These are phyloP conservation scores for Callosobruchus maculatus DNA, from an alignment of 2,888 invertebrate species.

Conservation along the genomic window DNA sequence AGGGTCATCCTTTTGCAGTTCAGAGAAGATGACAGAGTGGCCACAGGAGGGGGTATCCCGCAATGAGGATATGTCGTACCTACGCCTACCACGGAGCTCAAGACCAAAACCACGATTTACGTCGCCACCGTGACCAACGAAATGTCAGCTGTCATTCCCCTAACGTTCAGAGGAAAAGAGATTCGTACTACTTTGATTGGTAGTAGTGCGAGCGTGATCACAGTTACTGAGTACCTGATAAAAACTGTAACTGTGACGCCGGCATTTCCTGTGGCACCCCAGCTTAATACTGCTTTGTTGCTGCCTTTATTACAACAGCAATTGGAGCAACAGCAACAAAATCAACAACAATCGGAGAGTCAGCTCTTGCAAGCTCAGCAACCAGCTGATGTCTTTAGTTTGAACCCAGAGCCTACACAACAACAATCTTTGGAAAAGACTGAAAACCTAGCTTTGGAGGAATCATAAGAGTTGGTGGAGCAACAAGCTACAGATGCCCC, in stretches of 20 bases:
- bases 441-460: conserved; percentile 42
- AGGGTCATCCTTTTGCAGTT: no score
- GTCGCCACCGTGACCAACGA: conserved; percentile 86
- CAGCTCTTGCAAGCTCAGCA: conserved; percentile 17
- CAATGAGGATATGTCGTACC: conserved; percentile 31
- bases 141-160: conserved; percentile 77
- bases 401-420: conserved; percentile 16
- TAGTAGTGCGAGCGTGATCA: conserved; percentile 75
- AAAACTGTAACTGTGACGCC: conserved; percentile 83
- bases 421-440: conserved; percentile 27
- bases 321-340: conserved; percentile 25
- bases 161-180: conserved; percentile 83
- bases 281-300: conserved; percentile 61
- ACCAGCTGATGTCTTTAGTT: conserved; percentile 38
- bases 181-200: conserved; percentile 84
- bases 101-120: conserved; percentile 80
- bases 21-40: no score
- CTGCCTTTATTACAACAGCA: conserved; percentile 56
- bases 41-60: conserved; percentile 47
- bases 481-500: conserved; percentile 45
- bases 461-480: conserved; percentile 51
- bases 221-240: conserved; percentile 85
- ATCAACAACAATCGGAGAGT: conserved; percentile 6
- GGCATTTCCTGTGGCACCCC: conserved; percentile 58
- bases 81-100: conserved; percentile 71